These are phyloP conservation scores for Eciton burchellii DNA, from an alignment of 1,140 invertebrate species.

Conservation along the genomic window DNA sequence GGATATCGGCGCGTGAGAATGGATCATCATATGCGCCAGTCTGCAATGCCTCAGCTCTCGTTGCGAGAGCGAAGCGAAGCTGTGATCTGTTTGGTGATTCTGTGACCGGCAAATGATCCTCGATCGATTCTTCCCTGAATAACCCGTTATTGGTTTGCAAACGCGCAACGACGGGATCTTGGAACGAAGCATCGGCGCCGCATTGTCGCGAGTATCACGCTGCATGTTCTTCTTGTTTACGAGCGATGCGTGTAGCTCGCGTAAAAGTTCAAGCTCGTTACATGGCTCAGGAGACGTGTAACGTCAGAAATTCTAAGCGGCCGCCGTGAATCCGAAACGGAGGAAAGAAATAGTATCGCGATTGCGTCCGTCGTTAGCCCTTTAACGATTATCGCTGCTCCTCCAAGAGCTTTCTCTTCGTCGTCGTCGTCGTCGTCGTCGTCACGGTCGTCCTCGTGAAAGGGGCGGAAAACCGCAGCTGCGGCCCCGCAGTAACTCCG, in stretches of 20 bases:
- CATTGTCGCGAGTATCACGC: background rate
- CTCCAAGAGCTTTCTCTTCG: conserved; percentile 6
- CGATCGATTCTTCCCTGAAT: background rate
- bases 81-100: too few relatives aligned
- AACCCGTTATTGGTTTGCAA: conserved; percentile 27
- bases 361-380: conserved; percentile 1
- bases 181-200: background rate
- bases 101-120: too few relatives aligned
- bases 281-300: background rate
- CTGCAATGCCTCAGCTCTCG: too few relatives aligned
- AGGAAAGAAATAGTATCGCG: conserved; percentile 22
- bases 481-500: conserved; percentile 10
- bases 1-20: too few relatives aligned
- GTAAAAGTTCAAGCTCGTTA: conserved; percentile 30
- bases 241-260: conserved; percentile 17
- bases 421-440: background rate
- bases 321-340: conserved; percentile 12
- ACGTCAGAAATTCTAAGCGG: conserved; percentile 49
- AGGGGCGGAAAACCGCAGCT: conserved; percentile 27
- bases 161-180: background rate
- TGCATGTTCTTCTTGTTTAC: conserved; percentile 22
- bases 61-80: too few relatives aligned
- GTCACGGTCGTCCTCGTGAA: background rate
- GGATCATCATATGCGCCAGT: too few relatives aligned
- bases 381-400: conserved; percentile 62